These are phyloP conservation scores for Eupithecia pulchellata DNA, from an alignment of 2,888 invertebrate genomes.

Conservation along the genomic window DNA sequence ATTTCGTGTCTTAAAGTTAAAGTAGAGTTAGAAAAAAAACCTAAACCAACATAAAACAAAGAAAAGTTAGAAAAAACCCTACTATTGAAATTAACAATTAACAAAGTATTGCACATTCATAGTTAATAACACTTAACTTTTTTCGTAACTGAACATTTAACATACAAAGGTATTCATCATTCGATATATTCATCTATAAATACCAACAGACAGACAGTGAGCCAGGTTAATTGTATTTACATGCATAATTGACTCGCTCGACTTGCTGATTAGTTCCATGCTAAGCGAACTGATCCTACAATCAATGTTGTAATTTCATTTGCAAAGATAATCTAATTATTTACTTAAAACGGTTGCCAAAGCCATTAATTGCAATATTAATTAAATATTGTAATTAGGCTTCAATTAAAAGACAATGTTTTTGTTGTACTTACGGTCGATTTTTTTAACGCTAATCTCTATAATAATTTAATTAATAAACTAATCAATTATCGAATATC, in stretches of 20 bases:
- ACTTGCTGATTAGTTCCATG: conserved; percentile 41
- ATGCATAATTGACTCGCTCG: conserved; percentile 36
- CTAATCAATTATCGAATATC: no score
- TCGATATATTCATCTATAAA: conserved; percentile 19
- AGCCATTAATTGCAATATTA: not conserved
- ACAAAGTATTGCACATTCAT: no score
- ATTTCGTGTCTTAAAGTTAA: no score
- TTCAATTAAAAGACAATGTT: no score
- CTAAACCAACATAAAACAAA: no score
- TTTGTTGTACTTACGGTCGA: no score
- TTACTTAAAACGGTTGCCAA: not conserved
- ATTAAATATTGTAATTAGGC: not conserved
- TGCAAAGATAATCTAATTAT: not conserved
- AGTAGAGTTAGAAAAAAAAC: no score
- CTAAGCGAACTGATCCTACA: conserved; percentile 26
- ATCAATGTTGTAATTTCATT: conserved; percentile 18
- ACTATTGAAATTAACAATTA: no score
- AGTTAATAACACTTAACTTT: no score
- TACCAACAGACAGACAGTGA: conserved; percentile 25
- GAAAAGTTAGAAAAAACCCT: no score
- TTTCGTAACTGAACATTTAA: not conserved
- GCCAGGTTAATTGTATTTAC: conserved; percentile 40
- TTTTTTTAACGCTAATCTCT: no score
- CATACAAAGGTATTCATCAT: not conserved
- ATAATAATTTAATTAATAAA: no score